These are phyloP conservation scores for Myotis findleyi DNA, from an alignment of 2,797 vertebrate species.

Conservation along the genomic window DNA sequence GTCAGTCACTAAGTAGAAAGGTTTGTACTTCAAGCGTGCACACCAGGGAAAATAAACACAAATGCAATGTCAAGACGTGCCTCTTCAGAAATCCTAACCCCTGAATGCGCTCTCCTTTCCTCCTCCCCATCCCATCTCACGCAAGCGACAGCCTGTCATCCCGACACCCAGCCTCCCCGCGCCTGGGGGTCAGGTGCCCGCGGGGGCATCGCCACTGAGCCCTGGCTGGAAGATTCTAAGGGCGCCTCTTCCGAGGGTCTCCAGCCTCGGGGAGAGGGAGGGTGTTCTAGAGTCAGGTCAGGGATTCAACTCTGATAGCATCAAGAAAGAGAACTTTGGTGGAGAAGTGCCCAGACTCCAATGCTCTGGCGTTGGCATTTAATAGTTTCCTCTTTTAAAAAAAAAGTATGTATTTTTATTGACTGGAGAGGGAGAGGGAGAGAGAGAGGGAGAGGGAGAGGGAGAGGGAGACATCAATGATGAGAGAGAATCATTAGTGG, in stretches of 20 bases:
- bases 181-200: background rate
- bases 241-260: background rate
- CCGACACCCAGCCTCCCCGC: background rate
- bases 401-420: too few species aligned
- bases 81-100: slow-evolving; percentile 35
- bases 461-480: too few species aligned
- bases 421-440: too few species aligned
- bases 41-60: background rate
- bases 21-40: background rate
- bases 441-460: too few species aligned
- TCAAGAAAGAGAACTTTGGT: background rate
- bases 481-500: too few species aligned
- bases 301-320: background rate
- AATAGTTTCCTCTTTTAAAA: background rate
- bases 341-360: background rate
- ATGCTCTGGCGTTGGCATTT: background rate
- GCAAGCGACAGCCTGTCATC: background rate
- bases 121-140: fast-evolving
- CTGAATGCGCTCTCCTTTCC: background rate
- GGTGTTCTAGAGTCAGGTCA: background rate
- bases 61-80: background rate
- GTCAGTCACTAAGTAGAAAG: background rate
- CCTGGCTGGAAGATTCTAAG: background rate
- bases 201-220: fast-evolving
- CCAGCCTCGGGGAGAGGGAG: too few species aligned